phyloP scores from a whole-genome alignment of 1,140 invertebrate species.

The Eriosoma lanigerum region DNA sequence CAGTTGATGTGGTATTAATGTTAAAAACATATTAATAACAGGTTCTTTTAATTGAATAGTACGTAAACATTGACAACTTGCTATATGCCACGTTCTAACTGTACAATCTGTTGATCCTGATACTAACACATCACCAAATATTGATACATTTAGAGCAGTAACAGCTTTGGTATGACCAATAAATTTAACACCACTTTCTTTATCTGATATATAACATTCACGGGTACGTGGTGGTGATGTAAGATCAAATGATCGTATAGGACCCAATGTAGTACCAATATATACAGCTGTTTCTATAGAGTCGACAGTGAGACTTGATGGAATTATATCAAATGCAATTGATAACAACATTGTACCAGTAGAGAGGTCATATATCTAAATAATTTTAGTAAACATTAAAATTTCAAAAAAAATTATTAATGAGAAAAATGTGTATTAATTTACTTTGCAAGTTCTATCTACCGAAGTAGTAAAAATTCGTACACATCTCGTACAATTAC shows the following conservation, averaged over 20 bases:
- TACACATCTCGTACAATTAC: constrained; percentile 63
- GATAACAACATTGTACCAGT: constrained; percentile 70
- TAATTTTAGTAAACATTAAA: constrained; percentile 1
- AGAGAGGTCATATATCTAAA: constrained; percentile 70
- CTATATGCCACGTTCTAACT: constrained; percentile 78
- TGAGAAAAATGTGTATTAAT: not conserved
- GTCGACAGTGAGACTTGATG: constrained; percentile 73
- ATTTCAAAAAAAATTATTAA: not conserved
- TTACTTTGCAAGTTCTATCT: constrained; percentile 74
- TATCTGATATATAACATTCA: constrained; percentile 65
- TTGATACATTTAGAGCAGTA: constrained; percentile 70
- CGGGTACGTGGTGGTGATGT: constrained; percentile 66
- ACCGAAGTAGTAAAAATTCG: constrained; percentile 74
- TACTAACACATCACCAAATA: constrained; percentile 68
- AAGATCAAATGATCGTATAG: constrained; percentile 70
- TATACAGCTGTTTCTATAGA: constrained; percentile 70
- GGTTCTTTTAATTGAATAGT: constrained; percentile 71
- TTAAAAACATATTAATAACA: constrained; percentile 71
- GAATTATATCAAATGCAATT: constrained; percentile 71
- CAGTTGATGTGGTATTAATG: constrained; percentile 55
- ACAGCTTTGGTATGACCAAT: constrained; percentile 69
- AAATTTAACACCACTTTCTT: constrained; percentile 59
- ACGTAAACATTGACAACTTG: constrained; percentile 70
- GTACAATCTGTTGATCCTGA: constrained; percentile 74
- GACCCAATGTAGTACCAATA: constrained; percentile 71